Evolutionary conservation across 37 sponge, comb jelly and placozoan species (phyloP), one percentile per base, ranked within the genome.

Genomic region (Chondrilla cf. caribensis): DNA sequence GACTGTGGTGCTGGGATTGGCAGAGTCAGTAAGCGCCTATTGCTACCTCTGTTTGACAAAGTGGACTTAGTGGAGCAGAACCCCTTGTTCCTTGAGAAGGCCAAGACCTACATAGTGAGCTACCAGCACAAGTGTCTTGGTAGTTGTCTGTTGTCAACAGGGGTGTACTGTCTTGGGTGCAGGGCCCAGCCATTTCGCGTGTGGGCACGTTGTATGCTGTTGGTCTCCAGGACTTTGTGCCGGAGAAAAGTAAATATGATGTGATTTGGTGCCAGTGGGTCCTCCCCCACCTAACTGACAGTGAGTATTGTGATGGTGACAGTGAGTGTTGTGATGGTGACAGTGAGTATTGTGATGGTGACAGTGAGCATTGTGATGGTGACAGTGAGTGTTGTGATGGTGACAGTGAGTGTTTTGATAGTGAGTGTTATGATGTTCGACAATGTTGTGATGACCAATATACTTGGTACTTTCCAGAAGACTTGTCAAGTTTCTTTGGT

Each of bases 1-100:
- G 98, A 97, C 86, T 97, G 98, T 87, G 98, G 98, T 14, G 89
- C 98, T 35, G 98, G 98, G 5, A 97, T 97, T 32, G 98, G 98
- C 0, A 70, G 98, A 18, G 91, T 97, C 3, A 87, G 89, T 17
- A 92, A 92, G 58, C 60, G 89, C 0, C 70, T 97, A 2, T 86
- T 97, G 19, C 84, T 97, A 17, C 96, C 93, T 14, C 37, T 90
- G 25, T 97, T 97, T 68, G 80, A 90, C 24, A 42, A 81, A 32
- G 98, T 97, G 14, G 98, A 97, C 75, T 70, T 97, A 35, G 88
- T 94, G 36, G 98, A 97, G 55, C 91, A 86, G 78, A 95, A 95
- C 59, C 83, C 73, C 14, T 51, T 64, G 41, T 95, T 95, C 70
- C 67, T 97, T 21, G 89, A 97, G 68, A 84, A 79, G 35, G 82